These are phyloP conservation scores for Amphiprion percula DNA, from an alignment of 2,113 vertebrate genomes.

Conservation along the genomic window DNA sequence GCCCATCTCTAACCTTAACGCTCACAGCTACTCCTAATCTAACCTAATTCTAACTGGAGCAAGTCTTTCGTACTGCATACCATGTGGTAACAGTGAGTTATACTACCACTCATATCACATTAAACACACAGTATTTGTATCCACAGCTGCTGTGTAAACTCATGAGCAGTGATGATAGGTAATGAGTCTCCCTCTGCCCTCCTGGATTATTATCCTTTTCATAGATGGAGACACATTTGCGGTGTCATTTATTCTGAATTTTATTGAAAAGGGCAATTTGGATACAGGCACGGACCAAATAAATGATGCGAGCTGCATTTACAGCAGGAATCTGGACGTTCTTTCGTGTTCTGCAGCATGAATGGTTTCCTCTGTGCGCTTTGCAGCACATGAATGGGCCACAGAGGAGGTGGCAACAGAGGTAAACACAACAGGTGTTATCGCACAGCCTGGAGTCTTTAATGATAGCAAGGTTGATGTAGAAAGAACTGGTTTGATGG, in stretches of 20 bases:
- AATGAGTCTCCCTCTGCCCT: background rate
- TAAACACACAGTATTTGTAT: constrained; percentile 31
- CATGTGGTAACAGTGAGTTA: constrained; percentile 32
- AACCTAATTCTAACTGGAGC: background rate
- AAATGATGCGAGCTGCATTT: background rate
- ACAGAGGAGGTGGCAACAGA: background rate
- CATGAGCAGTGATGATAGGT: background rate
- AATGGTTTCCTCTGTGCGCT: background rate
- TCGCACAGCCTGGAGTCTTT: background rate
- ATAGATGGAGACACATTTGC: background rate
- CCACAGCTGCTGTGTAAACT: constrained; percentile 40
- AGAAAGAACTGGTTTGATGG: background rate
- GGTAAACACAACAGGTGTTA: constrained; percentile 3
- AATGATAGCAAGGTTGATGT: background rate
- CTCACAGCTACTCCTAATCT: background rate
- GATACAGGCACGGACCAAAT: background rate
- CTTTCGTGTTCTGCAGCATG: background rate
- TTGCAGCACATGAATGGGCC: background rate
- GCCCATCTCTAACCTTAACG: background rate
- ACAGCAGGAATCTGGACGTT: background rate
- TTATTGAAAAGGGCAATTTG: background rate
- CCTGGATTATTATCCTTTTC: background rate
- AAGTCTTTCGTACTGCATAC: constrained; percentile 4
- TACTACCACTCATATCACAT: constrained; percentile 15
- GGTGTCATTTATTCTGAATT: background rate